Evolutionary conservation across 2,888 invertebrate genomes (phyloP), one percentile per base, ranked within the genome.

Genomic region (Drosophila sordidula): DNA sequence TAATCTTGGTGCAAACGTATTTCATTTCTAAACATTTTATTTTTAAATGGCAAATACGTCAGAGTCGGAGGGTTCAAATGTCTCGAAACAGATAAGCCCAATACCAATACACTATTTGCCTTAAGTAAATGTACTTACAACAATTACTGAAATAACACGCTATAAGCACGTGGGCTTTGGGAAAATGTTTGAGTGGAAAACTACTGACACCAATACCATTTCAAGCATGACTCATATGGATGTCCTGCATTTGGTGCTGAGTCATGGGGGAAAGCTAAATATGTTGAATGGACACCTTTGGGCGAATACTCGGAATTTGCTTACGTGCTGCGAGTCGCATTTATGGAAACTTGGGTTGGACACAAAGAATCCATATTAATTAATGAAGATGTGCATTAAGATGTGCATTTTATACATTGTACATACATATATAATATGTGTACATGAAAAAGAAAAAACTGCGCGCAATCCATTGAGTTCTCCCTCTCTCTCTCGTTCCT

Each of bases 101-200:
- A 67, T 62, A 44, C 6, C 8, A n/a, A 14, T 44, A 22, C n/a
- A 34, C 22, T 26, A 42, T 65, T 71, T 52, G 36, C 29, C 14
- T 22, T 32, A 47, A 52, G 36, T 32, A 29, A 36, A 34, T 29
- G 32, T 38, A 14, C 16, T 41, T n/a, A 25, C 18, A 41, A 34
- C 14, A 41, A 47, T 56, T 56, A n/a, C 22, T 56, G 34, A 36
- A 6, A 42, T 14, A 50, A 14, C 56, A 74, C 32, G 58, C 47
- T 52, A 26, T 34, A 42, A 59, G 46, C 69, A 59, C 75, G 63
- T 74, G 75, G 55, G 25, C 36, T 5, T 22, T 34, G 52, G 44
- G 45, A 61, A 74, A 59, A 42, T 54, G 52, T 25, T 55, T 36
- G 9, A 45, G 38, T 73, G 84, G 78, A 80, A 86, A 86, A 73